Base-by-base conservation (phyloP, 2,113 vertebrate genomes). In the Falco punctatus region DNA sequence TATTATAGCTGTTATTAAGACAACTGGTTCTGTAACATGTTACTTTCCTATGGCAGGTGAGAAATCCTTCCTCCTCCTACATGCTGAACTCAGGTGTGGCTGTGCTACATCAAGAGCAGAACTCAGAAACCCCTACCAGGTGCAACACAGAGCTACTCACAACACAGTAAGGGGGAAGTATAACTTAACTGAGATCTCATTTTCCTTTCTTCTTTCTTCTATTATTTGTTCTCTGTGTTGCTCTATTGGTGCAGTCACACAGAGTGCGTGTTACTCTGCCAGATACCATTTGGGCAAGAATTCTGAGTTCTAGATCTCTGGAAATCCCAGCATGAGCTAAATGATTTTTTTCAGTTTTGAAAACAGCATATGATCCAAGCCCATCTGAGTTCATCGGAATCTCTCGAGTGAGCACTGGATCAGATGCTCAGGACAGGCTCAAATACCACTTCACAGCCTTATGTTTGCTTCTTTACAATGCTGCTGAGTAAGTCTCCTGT, bases 291-390 rank as follows among this genome's bases (percentile, higher is more conserved):
- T 64, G 49, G 49, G 30, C 44, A 85, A 38, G 61, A 81, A 92
- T n/a, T 96, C 32, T 1, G 38, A 81, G 48, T 65, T 84, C 70
- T n/a, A 55, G 35, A 79, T 58, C 49, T 87, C 62, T 75, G 74
- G 70, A 67, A 89, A 91, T 48, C 33, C 44, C 58, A 70, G 48
- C 15, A 9, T 26, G 81, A 94, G 49, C 8, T 38, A 49, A 87
- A 44, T 35, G 48, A 61, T 62, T 22, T 11, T 6, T 46, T 82
- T 46, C 46, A 28, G 58, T 35, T 79, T 59, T 84, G 70, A 82
- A 84, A 92, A 48, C 6, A 40, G 54, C 2, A 0, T 42, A 49
- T 70, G n/a, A 84, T 77, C 70, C 0, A 0, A 58, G 74, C 17
- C 22, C 32, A 2, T 86, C 10, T 48, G 72, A 74, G 32, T 78